Base-by-base conservation (phyloP, 2,113 vertebrate genomes). In the Dunckerocampus dactyliophorus region DNA sequence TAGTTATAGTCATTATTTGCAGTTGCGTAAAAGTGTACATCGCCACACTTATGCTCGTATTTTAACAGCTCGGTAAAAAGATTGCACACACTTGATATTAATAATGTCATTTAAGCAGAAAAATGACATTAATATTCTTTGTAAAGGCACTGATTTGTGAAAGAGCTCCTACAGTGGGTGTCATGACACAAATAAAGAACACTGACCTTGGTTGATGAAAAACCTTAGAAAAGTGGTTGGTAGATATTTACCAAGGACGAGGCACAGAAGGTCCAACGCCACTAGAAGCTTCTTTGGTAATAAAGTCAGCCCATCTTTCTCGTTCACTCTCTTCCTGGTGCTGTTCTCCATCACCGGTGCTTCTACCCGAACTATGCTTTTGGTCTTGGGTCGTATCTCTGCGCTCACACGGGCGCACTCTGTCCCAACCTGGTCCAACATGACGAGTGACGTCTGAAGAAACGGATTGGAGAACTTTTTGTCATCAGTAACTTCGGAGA, bases 271-370 rank as follows among this genome's bases (percentile, higher is more conserved):
- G 66, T 89, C 88, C 21, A 86, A 63, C 1, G 67, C 80, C 8
- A 89, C 85, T 65, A 88, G 70, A 47, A 88, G 69, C 65, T 75
- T 87, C 21, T 83, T 68, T 31, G 77, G 85, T 24, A 81, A 85
- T 45, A 88, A 67, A 56, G 81, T 57, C 1, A 74, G 53, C 56
- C 81, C 83, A 6, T 34, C 76, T 8, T 67, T 58, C 22, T 79
- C 65, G 4, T 71, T 22, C 28, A 72, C 71, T 58, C 78, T 82
- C 67, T 79, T 74, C 50, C 66, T 82, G 0, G 51, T 14, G 47
- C 47, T 59, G 56, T 31, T 71, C 46, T 87, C 85, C 81, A 81
- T 79, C 57, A 65, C 71, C 62, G 63, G 63, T 49, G 69, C 45
- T 1, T 56, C 55, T 13, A 45, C 16, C 49, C 58, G 51, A 10